Base-by-base conservation (phyloP, 2,113 vertebrate species). In the Gopherus flavomarginatus region DNA sequence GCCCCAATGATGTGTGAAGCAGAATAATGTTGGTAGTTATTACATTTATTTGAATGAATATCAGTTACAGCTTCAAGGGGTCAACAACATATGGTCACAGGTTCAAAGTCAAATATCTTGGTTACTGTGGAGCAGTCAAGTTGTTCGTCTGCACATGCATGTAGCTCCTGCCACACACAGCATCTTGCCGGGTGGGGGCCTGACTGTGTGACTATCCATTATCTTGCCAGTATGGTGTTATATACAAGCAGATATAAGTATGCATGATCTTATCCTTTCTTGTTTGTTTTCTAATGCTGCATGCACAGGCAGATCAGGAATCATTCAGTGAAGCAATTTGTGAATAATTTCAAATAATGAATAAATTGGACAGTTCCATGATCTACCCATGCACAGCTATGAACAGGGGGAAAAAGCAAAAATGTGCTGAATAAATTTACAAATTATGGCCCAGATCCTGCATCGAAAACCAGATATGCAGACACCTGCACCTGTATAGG, bases 11-110 rank as follows among this genome's bases (percentile, higher is more conserved):
- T 92, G 4, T 90, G 57, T 82, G 26, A 81, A 96, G 87, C 89
- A 89, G 72, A 95, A 78, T 86, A 17, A 91, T 91, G 88, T 91
- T 94, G 93, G 94, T 87, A 94, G 81, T 97, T 6, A 87, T 81
- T 87, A 62, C 72, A 22, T 95, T 95, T 94, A 87, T 96, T 95
- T 96, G 57, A 59, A 90, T 57, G 79, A 69, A 84, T 17, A 81
- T 82, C 19, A 72, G 62, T 77, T 69, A 84, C 35, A 81, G 52
- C 35, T 77, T 69, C 26, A 72, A 38, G 35, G n/a, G 21, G 54
- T 84, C 29, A 59, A 56, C 92, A 85, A 57, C 57, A 24, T 87
- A 75, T 93, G 35, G 42, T 44, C 86, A 35, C 22, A 88, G 78
- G 88, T 92, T 94, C 38, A 92, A 75, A 83, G 83, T 91, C 59